Evolutionary conservation across 2,888 invertebrate genomes (phyloP).

Genomic region (Xanthorhoe spadicearia): DNA sequence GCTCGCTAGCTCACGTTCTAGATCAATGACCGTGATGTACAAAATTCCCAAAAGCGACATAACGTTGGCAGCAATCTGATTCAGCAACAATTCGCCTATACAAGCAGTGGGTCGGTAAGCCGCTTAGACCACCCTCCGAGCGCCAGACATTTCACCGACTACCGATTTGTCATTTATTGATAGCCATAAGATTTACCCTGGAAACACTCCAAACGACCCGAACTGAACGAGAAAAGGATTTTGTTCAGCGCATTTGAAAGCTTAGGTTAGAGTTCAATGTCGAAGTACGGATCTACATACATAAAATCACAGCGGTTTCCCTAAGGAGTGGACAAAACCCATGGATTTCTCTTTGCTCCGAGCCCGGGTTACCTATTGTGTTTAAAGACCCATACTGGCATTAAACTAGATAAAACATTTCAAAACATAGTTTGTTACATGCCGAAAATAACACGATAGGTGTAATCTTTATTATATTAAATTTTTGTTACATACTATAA

Average conservation of each 20-base stretch:
- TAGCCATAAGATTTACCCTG: constrained; percentile 19
- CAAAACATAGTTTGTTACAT: not conserved
- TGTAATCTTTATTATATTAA: too few species aligned
- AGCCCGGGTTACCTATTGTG: not conserved
- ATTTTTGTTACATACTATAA: too few species aligned
- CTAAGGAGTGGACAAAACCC: not conserved
- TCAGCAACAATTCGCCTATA: constrained; percentile 20
- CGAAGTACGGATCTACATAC: constrained; percentile 4
- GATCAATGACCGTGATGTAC: not conserved
- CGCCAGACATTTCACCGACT: constrained; percentile 16
- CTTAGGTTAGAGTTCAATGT: constrained; percentile 17
- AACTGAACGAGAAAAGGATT: constrained; percentile 18
- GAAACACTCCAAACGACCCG: constrained; percentile 26
- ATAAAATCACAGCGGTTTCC: not conserved
- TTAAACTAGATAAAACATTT: not conserved
- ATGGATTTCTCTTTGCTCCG: not conserved
- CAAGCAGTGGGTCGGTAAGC: constrained; percentile 22
- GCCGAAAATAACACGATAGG: too few species aligned
- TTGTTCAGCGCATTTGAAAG: constrained; percentile 6
- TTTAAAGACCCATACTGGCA: not conserved
- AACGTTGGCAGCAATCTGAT: constrained; percentile 6
- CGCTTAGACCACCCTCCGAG: constrained; percentile 20
- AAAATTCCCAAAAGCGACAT: not conserved
- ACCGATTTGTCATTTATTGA: constrained; percentile 31
- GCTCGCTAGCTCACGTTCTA: not conserved